Percentiles rank a stretch among this genome's conserved stretches.
phyloP scores from a whole-genome alignment of 2,113 vertebrate genomes.

The Dromaius novaehollandiae region DNA sequence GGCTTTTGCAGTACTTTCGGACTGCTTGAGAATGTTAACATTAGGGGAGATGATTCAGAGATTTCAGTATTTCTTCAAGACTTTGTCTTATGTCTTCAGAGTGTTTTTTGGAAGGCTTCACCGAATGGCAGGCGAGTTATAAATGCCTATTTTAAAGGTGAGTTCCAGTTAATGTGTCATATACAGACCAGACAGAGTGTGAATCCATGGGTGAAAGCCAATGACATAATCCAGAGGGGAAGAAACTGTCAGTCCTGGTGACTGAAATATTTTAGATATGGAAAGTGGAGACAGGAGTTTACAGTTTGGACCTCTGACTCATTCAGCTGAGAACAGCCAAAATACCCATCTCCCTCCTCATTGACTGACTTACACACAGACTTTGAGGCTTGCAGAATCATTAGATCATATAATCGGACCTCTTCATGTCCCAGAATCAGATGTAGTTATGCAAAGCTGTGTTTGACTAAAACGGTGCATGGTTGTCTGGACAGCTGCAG shows the following conservation, averaged over 20 bases:
- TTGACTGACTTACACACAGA: neutral
- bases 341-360: neutral
- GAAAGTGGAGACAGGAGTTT: neutral
- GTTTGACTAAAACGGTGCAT: neutral
- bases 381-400: neutral
- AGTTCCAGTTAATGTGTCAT: neutral
- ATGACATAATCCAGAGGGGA: neutral
- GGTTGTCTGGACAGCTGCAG: neutral
- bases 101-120: neutral
- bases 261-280: neutral
- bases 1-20: neutral
- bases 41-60: slow-evolving; percentile 35
- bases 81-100: neutral
- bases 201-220: neutral
- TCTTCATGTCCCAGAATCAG: neutral
- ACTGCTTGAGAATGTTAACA: neutral
- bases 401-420: neutral
- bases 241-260: neutral
- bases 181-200: neutral
- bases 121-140: slow-evolving; percentile 32
- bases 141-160: slow-evolving; percentile 14
- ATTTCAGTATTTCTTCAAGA: neutral
- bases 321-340: neutral
- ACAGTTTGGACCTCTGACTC: neutral
- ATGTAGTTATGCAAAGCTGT: neutral